phyloP scores from a whole-genome alignment of 1,140 invertebrate species.

The Drosophila ambigua region DNA sequence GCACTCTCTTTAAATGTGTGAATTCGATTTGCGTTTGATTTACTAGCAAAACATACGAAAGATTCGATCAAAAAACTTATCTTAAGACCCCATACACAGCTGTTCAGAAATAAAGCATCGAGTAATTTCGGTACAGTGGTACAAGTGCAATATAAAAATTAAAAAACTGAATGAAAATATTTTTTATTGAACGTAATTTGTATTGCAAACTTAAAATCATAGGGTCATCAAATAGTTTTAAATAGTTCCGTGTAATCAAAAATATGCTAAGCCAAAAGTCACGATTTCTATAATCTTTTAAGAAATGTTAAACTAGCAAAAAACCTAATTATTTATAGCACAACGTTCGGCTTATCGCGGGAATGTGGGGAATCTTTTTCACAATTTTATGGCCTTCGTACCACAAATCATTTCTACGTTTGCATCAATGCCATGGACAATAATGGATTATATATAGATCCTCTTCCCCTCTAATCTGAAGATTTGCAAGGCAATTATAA shows the following conservation, averaged over 20 bases:
- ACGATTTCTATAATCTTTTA: not conserved
- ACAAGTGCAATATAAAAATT: not conserved
- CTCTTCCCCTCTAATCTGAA: constrained; percentile 13
- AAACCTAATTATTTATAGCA: constrained; percentile 25
- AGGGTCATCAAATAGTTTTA: not conserved
- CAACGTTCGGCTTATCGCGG: constrained; percentile 8
- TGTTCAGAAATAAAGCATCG: not conserved
- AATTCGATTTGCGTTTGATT: not conserved
- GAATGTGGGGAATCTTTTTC: not conserved
- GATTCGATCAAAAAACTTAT: constrained; percentile 16
- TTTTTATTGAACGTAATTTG: not conserved
- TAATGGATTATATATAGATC: constrained; percentile 4
- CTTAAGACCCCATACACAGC: not conserved
- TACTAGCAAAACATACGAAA: constrained; percentile 1
- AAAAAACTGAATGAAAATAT: not conserved
- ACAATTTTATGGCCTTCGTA: no score
- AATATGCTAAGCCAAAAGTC: not conserved
- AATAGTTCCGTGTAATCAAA: not conserved
- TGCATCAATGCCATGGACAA: not conserved
- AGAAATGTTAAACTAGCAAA: not conserved
- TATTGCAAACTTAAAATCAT: not conserved
- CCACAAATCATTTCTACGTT: no score
- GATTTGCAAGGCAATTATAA: not conserved
- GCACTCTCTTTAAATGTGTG: constrained; percentile 7
- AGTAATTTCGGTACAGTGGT: not conserved